Conservation (phyloP, 2,888 invertebrate species). For the Cephalotes varians region DNA sequence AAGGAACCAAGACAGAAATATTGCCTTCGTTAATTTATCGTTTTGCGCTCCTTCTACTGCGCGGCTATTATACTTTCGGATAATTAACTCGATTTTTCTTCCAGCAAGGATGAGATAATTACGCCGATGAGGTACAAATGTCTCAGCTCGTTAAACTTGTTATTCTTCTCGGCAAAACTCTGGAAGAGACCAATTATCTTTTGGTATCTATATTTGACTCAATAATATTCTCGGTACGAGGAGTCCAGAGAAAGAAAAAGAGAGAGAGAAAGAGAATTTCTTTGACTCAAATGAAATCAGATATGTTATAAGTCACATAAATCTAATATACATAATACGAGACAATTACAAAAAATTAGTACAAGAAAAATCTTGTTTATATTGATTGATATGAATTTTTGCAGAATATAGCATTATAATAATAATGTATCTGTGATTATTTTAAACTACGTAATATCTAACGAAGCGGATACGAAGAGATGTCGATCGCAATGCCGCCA, state of each 20-base stretch:
- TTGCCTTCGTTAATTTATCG: slow-evolving; percentile 74
- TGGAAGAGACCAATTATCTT: slow-evolving; percentile 68
- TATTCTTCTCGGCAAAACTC: slow-evolving; percentile 67
- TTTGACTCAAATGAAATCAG: not conserved
- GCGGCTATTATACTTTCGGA: slow-evolving; percentile 74
- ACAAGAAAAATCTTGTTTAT: not conserved
- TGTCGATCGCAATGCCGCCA: slow-evolving; percentile 44
- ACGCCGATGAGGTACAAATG: slow-evolving; percentile 75
- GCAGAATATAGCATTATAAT: no score
- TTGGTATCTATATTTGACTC: slow-evolving; percentile 39
- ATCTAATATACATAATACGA: not conserved
- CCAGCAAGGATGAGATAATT: slow-evolving; percentile 72
- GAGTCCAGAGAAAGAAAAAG: not conserved
- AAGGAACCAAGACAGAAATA: slow-evolving; percentile 73
- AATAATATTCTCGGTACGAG: slow-evolving; percentile 15
- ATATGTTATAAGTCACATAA: not conserved
- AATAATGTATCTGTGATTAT: not conserved
- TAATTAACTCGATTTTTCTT: slow-evolving; percentile 78
- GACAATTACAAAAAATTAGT: slow-evolving; percentile 1
- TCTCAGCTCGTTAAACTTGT: slow-evolving; percentile 77
- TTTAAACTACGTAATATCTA: not conserved
- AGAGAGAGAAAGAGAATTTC: not conserved
- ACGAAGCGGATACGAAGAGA: slow-evolving; percentile 10
- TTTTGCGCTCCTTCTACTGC: slow-evolving; percentile 62
- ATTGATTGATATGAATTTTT: slow-evolving; percentile 23